Conservation (phyloP, 2,113 vertebrate species). For the Oreochromis niloticus region DNA sequence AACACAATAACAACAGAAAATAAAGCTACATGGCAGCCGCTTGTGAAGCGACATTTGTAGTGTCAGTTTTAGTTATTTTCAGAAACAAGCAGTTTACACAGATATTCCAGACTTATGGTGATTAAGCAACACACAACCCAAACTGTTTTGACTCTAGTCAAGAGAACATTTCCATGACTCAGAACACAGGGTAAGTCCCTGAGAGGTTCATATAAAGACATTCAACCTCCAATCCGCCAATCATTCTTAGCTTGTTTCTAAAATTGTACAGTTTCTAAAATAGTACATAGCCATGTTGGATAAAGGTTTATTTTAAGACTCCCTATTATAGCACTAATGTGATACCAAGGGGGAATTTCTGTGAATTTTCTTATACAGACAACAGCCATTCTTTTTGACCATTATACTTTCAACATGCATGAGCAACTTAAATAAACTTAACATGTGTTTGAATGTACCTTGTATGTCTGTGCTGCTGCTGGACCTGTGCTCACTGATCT, state of each 20-base stretch:
- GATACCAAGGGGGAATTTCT: background rate
- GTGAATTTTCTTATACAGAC: background rate
- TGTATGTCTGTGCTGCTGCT: conserved; percentile 81
- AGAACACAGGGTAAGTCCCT: background rate
- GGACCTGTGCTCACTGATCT: conserved; percentile 77
- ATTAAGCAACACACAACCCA: background rate
- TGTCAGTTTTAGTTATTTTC: background rate
- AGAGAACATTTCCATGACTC: conserved; percentile 12
- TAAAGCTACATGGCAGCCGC: background rate
- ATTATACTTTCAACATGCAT: background rate
- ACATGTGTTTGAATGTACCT: conserved; percentile 61
- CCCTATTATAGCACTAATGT: background rate
- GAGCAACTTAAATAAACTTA: background rate
- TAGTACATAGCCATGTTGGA: background rate
- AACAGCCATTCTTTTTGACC: background rate
- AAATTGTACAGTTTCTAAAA: background rate
- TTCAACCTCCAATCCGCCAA: background rate
- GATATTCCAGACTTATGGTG: conserved; percentile 8
- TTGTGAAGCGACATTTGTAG: background rate
- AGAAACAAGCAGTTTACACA: background rate
- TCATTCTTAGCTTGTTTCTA: background rate
- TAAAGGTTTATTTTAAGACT: background rate
- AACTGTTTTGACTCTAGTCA: background rate
- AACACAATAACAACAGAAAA: background rate
- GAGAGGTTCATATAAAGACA: background rate